These are phyloP conservation scores for Epistrophe grossulariae DNA, from an alignment of 2,888 invertebrate species.

Conservation along the genomic window DNA sequence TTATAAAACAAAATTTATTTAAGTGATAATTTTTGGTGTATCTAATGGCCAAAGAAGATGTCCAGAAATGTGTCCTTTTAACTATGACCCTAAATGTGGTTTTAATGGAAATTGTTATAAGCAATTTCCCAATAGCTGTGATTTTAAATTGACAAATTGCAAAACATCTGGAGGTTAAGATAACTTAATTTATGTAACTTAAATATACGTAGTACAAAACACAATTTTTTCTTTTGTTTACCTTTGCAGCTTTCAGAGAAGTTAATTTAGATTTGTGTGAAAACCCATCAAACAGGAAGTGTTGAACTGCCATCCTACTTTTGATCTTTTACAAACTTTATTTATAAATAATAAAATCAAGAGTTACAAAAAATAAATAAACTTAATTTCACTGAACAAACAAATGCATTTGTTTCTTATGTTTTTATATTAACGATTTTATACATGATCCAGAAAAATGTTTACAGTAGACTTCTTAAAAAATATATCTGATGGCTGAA, in stretches of 20 bases:
- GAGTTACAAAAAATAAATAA: not conserved
- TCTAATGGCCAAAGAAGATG: slow-evolving; percentile 13
- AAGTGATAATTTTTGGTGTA: slow-evolving; percentile 16
- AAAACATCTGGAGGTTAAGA: slow-evolving; percentile 24
- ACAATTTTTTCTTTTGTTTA: too few species aligned
- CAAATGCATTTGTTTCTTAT: too few species aligned
- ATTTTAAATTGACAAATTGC: slow-evolving; percentile 17
- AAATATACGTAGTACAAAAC: too few species aligned
- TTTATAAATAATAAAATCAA: not conserved
- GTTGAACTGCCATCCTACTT: not conserved
- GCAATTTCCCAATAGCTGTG: slow-evolving; percentile 43
- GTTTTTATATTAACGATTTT: too few species aligned
- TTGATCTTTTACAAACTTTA: not conserved
- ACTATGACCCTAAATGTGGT: slow-evolving; percentile 45
- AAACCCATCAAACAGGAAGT: not conserved
- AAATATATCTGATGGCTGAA: too few species aligned
- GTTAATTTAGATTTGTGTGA: slow-evolving; percentile 19
- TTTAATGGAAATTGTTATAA: slow-evolving; percentile 45
- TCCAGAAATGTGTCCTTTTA: slow-evolving; percentile 30
- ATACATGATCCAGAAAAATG: too few species aligned
- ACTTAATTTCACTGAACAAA: not conserved
- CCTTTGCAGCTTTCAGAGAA: slow-evolving; percentile 8
- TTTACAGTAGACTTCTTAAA: too few species aligned
- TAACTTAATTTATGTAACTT: too few species aligned
- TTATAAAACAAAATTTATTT: not conserved